These are phyloP conservation scores for Drosophila littoralis DNA, from an alignment of 1,140 invertebrate genomes.

Conservation along the genomic window DNA sequence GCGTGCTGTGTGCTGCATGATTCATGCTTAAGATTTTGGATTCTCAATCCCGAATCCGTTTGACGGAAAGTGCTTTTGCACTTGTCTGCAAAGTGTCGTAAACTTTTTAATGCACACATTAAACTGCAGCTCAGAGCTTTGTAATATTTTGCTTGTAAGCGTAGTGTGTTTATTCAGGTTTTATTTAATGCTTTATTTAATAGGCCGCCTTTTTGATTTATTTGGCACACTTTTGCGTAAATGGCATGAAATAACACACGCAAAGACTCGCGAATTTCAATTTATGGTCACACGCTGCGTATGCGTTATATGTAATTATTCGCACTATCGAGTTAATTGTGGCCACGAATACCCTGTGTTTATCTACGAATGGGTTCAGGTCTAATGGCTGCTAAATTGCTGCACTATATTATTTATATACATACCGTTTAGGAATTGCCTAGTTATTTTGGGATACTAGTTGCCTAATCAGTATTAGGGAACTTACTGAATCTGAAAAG, in stretches of 20 bases:
- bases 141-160: conserved; percentile 34
- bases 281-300: conserved; percentile 60
- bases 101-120: conserved; percentile 44
- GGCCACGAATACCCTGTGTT: not conserved
- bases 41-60: not conserved
- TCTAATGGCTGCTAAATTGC: not conserved
- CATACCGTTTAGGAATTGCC: too few relatives aligned
- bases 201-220: conserved; percentile 64
- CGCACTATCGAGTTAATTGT: not conserved
- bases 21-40: not conserved
- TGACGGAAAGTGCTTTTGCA: not conserved
- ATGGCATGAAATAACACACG: conserved; percentile 51
- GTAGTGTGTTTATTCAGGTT: conserved; percentile 63
- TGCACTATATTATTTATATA: not conserved
- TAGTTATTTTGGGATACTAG: too few relatives aligned
- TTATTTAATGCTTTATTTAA: conserved; percentile 64
- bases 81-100: conserved; percentile 32
- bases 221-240: conserved; percentile 68
- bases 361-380: too few relatives aligned
- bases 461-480: not conserved
- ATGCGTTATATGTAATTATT: conserved; percentile 51
- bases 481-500: not conserved
- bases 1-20: not conserved
- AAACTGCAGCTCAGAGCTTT: conserved; percentile 42
- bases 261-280: conserved; percentile 37